Conservation (phyloP, 2,888 invertebrate genomes). For the Urechis unicinctus region DNA sequence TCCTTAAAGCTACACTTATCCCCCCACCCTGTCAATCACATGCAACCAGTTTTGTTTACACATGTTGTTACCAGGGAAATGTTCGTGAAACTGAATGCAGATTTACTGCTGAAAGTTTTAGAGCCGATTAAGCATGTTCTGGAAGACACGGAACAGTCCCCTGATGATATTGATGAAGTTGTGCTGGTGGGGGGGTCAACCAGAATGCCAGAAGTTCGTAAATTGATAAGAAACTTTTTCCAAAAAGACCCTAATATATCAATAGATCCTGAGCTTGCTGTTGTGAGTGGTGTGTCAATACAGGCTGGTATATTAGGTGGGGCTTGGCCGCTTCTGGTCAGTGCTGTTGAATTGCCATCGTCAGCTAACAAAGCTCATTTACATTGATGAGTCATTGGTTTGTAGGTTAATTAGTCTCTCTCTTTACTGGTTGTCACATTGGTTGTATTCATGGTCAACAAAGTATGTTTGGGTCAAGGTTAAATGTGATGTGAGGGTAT, state of each 20-base stretch:
- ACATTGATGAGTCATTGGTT: no score
- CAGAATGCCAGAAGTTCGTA: constrained; percentile 51
- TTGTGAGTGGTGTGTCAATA: constrained; percentile 53
- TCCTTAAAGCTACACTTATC: constrained; percentile 40
- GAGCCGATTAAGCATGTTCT: constrained; percentile 51
- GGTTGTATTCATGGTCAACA: no score
- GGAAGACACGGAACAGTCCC: constrained; percentile 38
- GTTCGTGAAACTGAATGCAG: constrained; percentile 52
- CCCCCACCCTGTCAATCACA: background rate
- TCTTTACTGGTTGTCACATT: no score
- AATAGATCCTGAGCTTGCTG: constrained; percentile 54
- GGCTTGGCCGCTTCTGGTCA: constrained; percentile 54
- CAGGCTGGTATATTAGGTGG: constrained; percentile 56
- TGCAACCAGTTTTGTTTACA: no score
- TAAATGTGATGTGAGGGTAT: no score
- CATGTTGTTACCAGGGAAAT: constrained; percentile 42
- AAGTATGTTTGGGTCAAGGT: no score
- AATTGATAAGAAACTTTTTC: constrained; percentile 51
- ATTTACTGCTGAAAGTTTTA: constrained; percentile 51
- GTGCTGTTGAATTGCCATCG: constrained; percentile 46
- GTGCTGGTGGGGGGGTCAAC: constrained; percentile 56
- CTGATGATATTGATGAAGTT: constrained; percentile 52
- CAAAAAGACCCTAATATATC: constrained; percentile 38
- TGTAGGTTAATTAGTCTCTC: no score
- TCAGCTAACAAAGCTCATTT: constrained; percentile 41